Percentiles rank a stretch among this genome's conserved stretches.
phyloP scores from a whole-genome alignment of 2,113 vertebrate genomes.

The Dasyurus viverrinus region DNA sequence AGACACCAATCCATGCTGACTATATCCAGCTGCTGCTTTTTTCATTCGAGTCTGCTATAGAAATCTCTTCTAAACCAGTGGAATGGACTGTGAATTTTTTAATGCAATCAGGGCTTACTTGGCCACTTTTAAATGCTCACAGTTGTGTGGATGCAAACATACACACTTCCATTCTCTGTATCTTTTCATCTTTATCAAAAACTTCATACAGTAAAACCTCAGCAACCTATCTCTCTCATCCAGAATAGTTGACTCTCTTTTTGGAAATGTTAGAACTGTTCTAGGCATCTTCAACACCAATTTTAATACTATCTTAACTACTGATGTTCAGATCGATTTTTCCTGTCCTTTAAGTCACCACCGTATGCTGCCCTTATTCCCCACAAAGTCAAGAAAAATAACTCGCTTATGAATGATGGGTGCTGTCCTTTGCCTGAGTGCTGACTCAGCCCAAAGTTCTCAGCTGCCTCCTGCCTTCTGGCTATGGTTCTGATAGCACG shows the following conservation, averaged over 20 bases:
- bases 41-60: neutral
- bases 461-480: neutral
- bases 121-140: neutral
- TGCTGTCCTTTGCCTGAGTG: neutral
- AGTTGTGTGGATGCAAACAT: neutral
- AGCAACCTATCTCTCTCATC: neutral
- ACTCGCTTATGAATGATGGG: neutral
- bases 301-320: neutral
- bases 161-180: neutral
- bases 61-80: neutral
- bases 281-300: too few species aligned
- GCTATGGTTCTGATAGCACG: neutral
- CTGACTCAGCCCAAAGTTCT: neutral
- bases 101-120: neutral
- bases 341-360: neutral
- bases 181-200: neutral
- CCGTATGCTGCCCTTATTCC: too few species aligned
- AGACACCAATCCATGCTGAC: neutral
- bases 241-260: neutral
- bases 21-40: neutral
- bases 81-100: neutral
- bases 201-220: neutral
- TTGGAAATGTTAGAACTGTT: neutral
- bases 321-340: neutral
- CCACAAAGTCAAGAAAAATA: neutral